Evolutionary conservation across 2,888 invertebrate genomes (phyloP).

Genomic region (Scrobipalpa costella): DNA sequence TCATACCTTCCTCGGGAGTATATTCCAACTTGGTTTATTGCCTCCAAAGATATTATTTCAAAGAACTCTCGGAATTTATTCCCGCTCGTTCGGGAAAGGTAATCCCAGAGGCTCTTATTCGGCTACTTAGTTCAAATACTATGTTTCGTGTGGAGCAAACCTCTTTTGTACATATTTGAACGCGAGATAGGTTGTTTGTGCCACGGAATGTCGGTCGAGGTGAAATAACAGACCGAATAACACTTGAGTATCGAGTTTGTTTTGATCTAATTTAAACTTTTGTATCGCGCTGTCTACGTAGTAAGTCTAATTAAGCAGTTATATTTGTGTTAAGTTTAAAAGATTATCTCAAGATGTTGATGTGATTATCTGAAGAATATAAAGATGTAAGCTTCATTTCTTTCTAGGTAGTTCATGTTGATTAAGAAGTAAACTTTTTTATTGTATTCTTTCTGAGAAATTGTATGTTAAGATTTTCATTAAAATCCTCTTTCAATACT

Average conservation of each 20-base stretch:
- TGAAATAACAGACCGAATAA: background rate
- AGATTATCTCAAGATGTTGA: too few relatives aligned
- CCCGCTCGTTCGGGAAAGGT: slow-evolving; percentile 64
- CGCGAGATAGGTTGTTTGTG: slow-evolving; percentile 39
- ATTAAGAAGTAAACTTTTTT: too few relatives aligned
- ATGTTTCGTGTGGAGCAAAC: slow-evolving; percentile 47
- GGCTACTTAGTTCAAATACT: slow-evolving; percentile 69
- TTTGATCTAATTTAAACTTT: slow-evolving; percentile 18
- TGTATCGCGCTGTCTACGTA: background rate
- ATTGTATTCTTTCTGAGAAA: too few relatives aligned
- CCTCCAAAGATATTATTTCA: slow-evolving; percentile 77
- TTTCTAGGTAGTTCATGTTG: too few relatives aligned
- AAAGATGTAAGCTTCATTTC: too few relatives aligned
- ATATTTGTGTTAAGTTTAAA: too few relatives aligned
- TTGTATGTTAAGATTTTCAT: too few relatives aligned
- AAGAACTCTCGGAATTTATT: slow-evolving; percentile 74
- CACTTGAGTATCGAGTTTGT: slow-evolving; percentile 4
- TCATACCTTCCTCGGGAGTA: slow-evolving; percentile 68
- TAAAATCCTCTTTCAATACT: too few relatives aligned
- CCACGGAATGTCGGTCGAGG: slow-evolving; percentile 19
- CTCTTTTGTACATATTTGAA: slow-evolving; percentile 52
- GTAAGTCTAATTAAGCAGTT: background rate
- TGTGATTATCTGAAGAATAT: too few relatives aligned
- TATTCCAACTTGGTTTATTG: slow-evolving; percentile 77
- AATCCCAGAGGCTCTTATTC: slow-evolving; percentile 71